Percentiles rank a stretch among this genome's conserved stretches.
Evolutionary conservation across 2,797 vertebrate species (phyloP).

Genomic region (Coregonus ussuriensis): DNA sequence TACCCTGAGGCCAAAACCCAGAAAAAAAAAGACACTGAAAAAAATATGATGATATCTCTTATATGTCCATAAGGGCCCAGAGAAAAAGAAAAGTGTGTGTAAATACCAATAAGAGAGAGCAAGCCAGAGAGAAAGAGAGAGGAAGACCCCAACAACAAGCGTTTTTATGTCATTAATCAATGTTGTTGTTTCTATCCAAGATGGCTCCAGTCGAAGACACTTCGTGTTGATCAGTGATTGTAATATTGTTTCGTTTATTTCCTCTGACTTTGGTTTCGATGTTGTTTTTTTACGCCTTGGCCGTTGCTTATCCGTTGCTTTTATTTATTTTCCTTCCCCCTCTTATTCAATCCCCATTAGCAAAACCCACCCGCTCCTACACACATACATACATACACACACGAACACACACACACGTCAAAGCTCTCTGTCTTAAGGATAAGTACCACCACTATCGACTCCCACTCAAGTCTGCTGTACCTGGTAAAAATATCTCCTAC

Average conservation of each 20-base stretch:
- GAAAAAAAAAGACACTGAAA: slow-evolving; percentile 61
- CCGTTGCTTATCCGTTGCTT: slow-evolving; percentile 19
- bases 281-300: slow-evolving; percentile 35
- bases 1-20: slow-evolving; percentile 82
- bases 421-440: not conserved
- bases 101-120: slow-evolving; percentile 69
- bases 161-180: slow-evolving; percentile 62
- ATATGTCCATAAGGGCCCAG: slow-evolving; percentile 68
- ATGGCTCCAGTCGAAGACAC: slow-evolving; percentile 61
- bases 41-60: slow-evolving; percentile 59
- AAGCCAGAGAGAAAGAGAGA: slow-evolving; percentile 42
- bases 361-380: not conserved
- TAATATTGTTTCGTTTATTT: slow-evolving; percentile 19
- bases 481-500: not conserved
- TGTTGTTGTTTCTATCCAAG: slow-evolving; percentile 59
- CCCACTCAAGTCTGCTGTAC: not conserved
- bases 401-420: not conserved
- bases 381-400: slow-evolving; percentile 1
- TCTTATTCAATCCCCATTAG: not conserved
- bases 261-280: slow-evolving; percentile 20
- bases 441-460: not conserved
- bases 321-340: not conserved
- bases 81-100: slow-evolving; percentile 68
- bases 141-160: slow-evolving; percentile 44
- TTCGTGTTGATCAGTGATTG: slow-evolving; percentile 65